A percentile compares a stretch with the other conserved stretches of the same genome.
Evolutionary conservation across 1,140 invertebrate genomes (phyloP).

Genomic region (Drosophila pectinifera): DNA sequence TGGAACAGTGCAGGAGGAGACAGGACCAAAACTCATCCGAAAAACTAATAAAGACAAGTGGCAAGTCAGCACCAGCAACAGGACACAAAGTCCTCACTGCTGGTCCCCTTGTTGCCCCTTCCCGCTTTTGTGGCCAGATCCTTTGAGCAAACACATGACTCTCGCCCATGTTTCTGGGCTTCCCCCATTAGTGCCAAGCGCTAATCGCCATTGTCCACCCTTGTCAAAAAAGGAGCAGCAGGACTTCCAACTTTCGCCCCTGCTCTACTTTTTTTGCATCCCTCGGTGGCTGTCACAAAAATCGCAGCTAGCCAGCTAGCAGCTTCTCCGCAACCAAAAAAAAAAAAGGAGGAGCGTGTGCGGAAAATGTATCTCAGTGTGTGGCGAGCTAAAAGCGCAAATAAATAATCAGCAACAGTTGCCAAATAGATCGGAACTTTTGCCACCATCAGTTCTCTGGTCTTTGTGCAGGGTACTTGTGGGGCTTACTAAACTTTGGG

Average conservation of each 20-base stretch:
- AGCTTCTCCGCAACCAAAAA: neutral
- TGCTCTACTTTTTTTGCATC: neutral
- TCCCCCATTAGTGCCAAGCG: constrained; percentile 73
- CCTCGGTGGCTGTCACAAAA: constrained; percentile 48
- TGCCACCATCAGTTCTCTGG: constrained; percentile 16
- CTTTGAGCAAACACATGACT: constrained; percentile 77
- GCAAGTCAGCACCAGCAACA: constrained; percentile 67
- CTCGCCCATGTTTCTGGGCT: constrained; percentile 16
- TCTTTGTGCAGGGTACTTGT: neutral
- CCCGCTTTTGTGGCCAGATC: constrained; percentile 39
- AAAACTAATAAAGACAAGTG: constrained; percentile 83
- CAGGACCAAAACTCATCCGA: constrained; percentile 58
- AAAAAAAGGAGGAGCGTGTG: constrained; percentile 23
- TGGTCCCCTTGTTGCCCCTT: neutral
- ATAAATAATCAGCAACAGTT: constrained; percentile 84
- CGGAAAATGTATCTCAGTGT: constrained; percentile 49
- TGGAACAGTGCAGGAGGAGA: constrained; percentile 10
- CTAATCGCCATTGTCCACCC: constrained; percentile 82
- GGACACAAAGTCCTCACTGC: constrained; percentile 14
- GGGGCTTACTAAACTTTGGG: no score
- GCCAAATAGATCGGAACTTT: constrained; percentile 77
- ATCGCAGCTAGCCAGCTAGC: constrained; percentile 27
- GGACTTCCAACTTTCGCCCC: constrained; percentile 18
- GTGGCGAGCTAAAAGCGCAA: constrained; percentile 72
- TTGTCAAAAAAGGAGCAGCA: constrained; percentile 69